Base-by-base conservation (phyloP, 2,113 vertebrate species). In the Mus spicilegus region DNA sequence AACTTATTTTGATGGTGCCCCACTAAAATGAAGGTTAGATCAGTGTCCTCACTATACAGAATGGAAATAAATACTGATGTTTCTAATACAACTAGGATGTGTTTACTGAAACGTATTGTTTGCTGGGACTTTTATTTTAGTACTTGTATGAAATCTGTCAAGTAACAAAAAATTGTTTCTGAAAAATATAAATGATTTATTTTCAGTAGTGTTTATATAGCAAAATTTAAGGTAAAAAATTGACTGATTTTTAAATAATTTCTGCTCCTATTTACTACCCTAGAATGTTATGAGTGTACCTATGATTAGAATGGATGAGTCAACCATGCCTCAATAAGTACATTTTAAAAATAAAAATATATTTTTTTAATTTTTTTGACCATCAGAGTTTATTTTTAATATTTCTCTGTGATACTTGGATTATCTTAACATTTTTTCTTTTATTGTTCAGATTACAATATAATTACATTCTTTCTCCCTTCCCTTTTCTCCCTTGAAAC, bases 21-120 rank as follows among this genome's bases (percentile, higher is more conserved):
- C 65, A 76, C 65, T 76, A 95, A 24, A 69, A 33, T 30, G 80
- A 76, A 93, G 89, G 75, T 65, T 87, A 77, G 56, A 69, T 80
- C 54, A 73, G 26, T 54, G 20, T 73, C 70, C 24, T 19, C 20
- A 9, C 10, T 80, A 46, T 81, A 54, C 2, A 54, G 75, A 12
- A 11, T 30, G 73, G 30, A 94, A 36, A 33, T 28, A 58, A 70
- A 56, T 91, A 46, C 42, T 58, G 28, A 76, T 11, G 20, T 12
- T 51, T 90, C 81, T 82, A 88, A 51, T 46, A 4, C 69, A 72
- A 81, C 78, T 39, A 92, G 49, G 54, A 72, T 8, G 36, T 58
- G 6, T 72, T 84, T 11, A 33, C 16, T 54, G 70, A 72, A 91
- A 78, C 6, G 7, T 81, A 67, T 22, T 6, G 19, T 16, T 10